These are phyloP conservation scores for Oceanodroma leucorhoa DNA, from an alignment of 2,797 vertebrate genomes.

Conservation along the genomic window DNA sequence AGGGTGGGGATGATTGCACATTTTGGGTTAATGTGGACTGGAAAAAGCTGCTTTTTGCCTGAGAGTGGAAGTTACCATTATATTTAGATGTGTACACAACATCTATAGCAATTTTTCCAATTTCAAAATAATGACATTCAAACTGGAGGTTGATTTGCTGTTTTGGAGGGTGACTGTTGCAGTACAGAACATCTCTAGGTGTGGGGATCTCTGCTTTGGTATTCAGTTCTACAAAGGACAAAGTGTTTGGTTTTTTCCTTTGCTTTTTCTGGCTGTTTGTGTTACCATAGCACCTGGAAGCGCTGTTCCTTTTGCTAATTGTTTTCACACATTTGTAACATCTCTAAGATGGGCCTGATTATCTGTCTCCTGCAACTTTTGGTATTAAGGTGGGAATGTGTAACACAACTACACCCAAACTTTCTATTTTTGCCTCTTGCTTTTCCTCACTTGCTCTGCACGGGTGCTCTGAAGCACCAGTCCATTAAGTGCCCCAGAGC, in stretches of 20 bases:
- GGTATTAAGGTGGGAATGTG: not conserved
- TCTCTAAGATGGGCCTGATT: not conserved
- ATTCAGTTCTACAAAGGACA: not conserved
- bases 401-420: not conserved
- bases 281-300: not conserved
- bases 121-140: fast-evolving
- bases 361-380: not conserved
- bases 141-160: not conserved
- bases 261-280: not conserved
- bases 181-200: not conserved
- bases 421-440: not conserved
- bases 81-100: fast-evolving
- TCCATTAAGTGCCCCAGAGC: not conserved
- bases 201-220: not conserved
- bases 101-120: fast-evolving
- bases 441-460: not conserved
- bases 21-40: fast-evolving
- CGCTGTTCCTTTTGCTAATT: not conserved
- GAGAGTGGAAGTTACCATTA: fast-evolving
- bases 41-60: not conserved
- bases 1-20: fast-evolving
- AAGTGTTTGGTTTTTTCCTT: not conserved
- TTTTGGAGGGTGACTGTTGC: not conserved
- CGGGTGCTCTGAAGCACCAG: not conserved
- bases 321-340: not conserved